These are phyloP conservation scores for Nezara viridula DNA, from an alignment of 2,888 invertebrate species.

Conservation along the genomic window DNA sequence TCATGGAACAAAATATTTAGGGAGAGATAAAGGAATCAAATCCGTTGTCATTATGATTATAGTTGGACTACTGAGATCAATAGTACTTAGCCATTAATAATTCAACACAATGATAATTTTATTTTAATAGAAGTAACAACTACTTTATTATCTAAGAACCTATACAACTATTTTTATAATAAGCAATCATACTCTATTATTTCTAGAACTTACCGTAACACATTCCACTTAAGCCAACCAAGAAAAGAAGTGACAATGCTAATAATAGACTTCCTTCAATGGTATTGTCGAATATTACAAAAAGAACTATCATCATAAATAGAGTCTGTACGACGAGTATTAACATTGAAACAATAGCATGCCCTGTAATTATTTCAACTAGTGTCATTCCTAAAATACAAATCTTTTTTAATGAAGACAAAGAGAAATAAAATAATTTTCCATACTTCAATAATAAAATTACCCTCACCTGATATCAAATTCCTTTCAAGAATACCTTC, in stretches of 20 bases:
- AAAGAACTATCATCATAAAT: slow-evolving; percentile 67
- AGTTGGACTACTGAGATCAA: too few relatives aligned
- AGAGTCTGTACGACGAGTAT: slow-evolving; percentile 67
- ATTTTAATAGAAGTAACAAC: too few relatives aligned
- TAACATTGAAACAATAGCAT: slow-evolving; percentile 66
- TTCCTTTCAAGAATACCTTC: slow-evolving; percentile 67
- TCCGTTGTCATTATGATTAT: too few relatives aligned
- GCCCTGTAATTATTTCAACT: slow-evolving; percentile 65
- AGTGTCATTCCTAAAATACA: slow-evolving; percentile 63
- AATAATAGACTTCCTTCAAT: slow-evolving; percentile 66
- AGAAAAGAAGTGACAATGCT: slow-evolving; percentile 65
- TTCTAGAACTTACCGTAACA: slow-evolving; percentile 66
- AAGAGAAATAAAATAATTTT: not conserved
- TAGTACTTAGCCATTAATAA: too few relatives aligned
- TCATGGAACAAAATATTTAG: too few relatives aligned
- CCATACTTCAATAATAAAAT: not conserved
- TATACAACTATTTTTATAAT: not conserved
- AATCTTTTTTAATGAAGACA: not conserved
- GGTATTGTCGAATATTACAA: slow-evolving; percentile 66
- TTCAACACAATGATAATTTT: too few relatives aligned
- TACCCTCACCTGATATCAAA: slow-evolving; percentile 66
- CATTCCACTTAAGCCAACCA: slow-evolving; percentile 67
- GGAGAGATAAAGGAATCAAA: too few relatives aligned
- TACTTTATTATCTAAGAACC: not conserved
- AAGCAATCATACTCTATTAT: not conserved